Base-by-base conservation (phyloP, 2,797 vertebrate genomes). In the Acrossocheilus fasciatus region DNA sequence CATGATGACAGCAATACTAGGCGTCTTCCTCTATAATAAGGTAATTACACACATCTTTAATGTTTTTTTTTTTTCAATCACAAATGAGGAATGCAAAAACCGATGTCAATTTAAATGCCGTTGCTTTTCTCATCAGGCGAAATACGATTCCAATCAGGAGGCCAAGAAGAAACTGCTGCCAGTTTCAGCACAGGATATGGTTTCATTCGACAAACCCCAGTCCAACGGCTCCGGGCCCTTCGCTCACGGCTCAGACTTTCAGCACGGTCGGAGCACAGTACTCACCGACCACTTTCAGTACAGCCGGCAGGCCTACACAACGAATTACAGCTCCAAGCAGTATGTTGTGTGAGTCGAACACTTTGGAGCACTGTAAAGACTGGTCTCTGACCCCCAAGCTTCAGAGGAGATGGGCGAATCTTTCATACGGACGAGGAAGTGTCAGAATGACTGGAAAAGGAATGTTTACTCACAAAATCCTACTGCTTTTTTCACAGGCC, bases 11-110 rank as follows among this genome's bases (percentile, higher is more conserved):
- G 98, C 98, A 79, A 99, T 99, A 70, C 91, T 99, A 0, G 98
- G 98, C 0, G 98, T 99, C 88, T 99, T 99, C 92, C 92, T 99
- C 5, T 99, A 99, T 90, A 99, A 99, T 93, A 99, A 99, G 97
- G 98, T 97, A 36, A 92, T 20, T 17, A 2, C 62, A 7, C 26
- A 64, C 2, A 26, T 64, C n/a, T 57, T 57, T 3, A 57, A 57
- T 54, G 43, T 45, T 30, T 36, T 30, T 26, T 26, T 26, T 6
- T 11, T 23, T 12, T n/a, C 10, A 15, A 15, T 6, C 23, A 20
- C 23, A 6, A 34, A 80, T 10, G 18, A 12, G 59, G n/a, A 30
- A 34, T 3, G 54, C 57, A 10, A 14, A 47, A 62, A 62, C 6
- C 0, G 30, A 52, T 81, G 39, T 26, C 23, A 12, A 9, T 10